Evolutionary conservation across 2,888 invertebrate genomes (phyloP), one percentile per base, ranked within the genome.

Genomic region (Chalcosyrphus nemorum): DNA sequence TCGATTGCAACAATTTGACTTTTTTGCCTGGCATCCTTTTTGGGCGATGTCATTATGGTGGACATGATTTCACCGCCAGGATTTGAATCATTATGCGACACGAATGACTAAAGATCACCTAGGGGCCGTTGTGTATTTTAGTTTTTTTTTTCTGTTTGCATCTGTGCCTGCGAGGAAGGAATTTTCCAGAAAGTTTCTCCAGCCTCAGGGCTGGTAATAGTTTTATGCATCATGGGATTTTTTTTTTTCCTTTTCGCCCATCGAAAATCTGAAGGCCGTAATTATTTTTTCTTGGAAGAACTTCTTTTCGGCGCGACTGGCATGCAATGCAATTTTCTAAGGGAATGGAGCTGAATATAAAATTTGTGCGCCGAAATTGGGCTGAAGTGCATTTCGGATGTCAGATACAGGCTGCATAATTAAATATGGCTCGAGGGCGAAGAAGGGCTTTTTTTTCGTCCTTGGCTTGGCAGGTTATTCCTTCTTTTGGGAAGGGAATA

Each of bases 371-470:
- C 50, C 45, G 19, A 27, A 65, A 50, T 77, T 70, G 35, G 70
- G 24, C 45, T 43, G 54, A 24, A 78, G 63, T 63, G 56, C 63
- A 65, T 63, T 78, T 71, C n/a, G 56, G 63, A 78, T 71, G 77
- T 71, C 77, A 78, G 63, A 71, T 71, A 71, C 63, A 71, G 24
- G 71, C 71, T 78, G 77, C 71, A 78, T 78, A 78, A 78, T 78
- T 78, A 78, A 78, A 61, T 15, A 43, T 41, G 21, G 32, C 77
- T 47, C 29, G 19, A 47, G 63, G 71, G 54, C 41, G 43, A 13
- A 50, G 41, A 57, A 38, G 2, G 50, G 38, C 47, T 41, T 24
- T 32, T 35, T 56, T 41, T 24, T 32, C 35, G 35, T 45, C 29
- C 13, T 45, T 43, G 61, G 19, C 45, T 50, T 35, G n/a, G n/a